These are phyloP conservation scores for Melanotaenia boesemani DNA, from an alignment of 2,797 vertebrate species.

Conservation along the genomic window DNA sequence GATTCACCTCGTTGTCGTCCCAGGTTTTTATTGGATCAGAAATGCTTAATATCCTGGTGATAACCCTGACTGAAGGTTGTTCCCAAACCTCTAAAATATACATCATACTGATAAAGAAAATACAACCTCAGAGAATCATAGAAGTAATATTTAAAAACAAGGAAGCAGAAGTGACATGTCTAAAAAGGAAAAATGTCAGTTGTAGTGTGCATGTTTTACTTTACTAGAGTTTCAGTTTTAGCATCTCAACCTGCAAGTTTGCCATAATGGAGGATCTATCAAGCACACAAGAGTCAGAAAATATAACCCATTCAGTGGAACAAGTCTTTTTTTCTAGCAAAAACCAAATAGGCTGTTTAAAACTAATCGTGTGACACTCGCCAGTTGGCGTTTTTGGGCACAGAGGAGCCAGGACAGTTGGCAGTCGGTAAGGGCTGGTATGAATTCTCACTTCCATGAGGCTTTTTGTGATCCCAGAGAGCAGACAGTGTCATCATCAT, in stretches of 20 bases:
- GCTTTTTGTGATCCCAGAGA: slow-evolving; percentile 83
- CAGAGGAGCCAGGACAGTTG: slow-evolving; percentile 75
- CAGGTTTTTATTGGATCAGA: slow-evolving; percentile 63
- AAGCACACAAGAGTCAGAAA: neutral
- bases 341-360: neutral
- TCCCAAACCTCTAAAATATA: slow-evolving; percentile 18
- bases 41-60: slow-evolving; percentile 61
- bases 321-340: neutral
- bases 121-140: neutral
- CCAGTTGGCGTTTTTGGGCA: slow-evolving; percentile 75
- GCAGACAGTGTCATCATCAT: slow-evolving; percentile 81
- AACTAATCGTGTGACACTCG: slow-evolving; percentile 45
- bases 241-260: slow-evolving; percentile 7
- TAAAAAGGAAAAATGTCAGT: neutral
- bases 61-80: slow-evolving; percentile 44
- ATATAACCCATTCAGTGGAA: slow-evolving; percentile 5
- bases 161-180: slow-evolving; percentile 1
- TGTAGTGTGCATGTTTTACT: slow-evolving; percentile 22
- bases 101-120: neutral
- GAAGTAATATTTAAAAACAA: neutral
- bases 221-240: slow-evolving; percentile 27
- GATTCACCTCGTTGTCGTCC: slow-evolving; percentile 71
- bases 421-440: slow-evolving; percentile 71
- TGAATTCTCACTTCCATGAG: slow-evolving; percentile 82
- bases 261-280: neutral